Evolutionary conservation across 2,888 invertebrate species (phyloP).

Genomic region (Tenthredo livida): DNA sequence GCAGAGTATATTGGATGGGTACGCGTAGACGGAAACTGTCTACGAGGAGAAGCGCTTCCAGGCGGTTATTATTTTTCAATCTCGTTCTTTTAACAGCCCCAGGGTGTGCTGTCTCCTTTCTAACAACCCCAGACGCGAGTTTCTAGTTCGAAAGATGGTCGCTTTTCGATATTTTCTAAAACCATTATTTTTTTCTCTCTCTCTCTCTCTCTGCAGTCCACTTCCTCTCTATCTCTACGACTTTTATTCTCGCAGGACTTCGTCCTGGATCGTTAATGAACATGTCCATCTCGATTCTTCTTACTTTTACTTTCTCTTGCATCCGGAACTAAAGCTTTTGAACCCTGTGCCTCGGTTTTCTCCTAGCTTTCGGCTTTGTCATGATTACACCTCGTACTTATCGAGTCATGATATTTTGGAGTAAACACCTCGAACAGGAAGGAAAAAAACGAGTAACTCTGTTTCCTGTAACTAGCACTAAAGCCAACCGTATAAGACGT

Average conservation of each 20-base stretch:
- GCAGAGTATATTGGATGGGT: constrained; percentile 25
- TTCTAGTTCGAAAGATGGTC: background rate
- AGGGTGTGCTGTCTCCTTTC: background rate
- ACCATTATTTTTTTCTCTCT: background rate
- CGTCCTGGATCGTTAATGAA: background rate
- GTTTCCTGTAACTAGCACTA: constrained; percentile 36
- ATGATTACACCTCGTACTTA: background rate
- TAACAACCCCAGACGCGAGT: background rate
- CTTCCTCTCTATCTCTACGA: background rate
- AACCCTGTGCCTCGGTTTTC: background rate
- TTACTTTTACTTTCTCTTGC: background rate
- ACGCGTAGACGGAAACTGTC: background rate
- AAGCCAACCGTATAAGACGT: constrained; percentile 45
- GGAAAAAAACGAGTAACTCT: background rate
- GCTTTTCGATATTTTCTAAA: background rate
- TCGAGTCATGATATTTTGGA: background rate
- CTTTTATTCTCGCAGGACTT: background rate
- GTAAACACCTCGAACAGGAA: background rate
- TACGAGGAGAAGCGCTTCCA: constrained; percentile 14
- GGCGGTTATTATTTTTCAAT: constrained; percentile 64
- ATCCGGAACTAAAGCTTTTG: background rate
- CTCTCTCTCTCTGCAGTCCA: background rate
- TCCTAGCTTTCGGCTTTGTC: too few relatives aligned
- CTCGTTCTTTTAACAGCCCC: constrained; percentile 55
- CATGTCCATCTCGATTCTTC: background rate